Base-by-base conservation (phyloP, 1,140 invertebrate genomes). In the Pseudomyrmex cubaensis region DNA sequence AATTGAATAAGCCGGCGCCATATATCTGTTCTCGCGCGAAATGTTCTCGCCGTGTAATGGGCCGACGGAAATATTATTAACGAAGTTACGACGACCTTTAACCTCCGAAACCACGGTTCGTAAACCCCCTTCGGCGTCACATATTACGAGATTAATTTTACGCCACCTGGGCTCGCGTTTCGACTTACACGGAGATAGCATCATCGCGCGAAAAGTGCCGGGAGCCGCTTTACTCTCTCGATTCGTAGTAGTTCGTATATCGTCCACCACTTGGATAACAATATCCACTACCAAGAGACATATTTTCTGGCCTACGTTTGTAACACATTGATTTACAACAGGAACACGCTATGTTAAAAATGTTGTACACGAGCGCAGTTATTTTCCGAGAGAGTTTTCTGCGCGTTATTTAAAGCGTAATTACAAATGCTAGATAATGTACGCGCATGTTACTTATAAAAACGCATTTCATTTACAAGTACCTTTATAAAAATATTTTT, bases 101-200 rank as follows among this genome's bases (percentile, higher is more conserved):
- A 82, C 69, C 25, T 12, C 54, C 20, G 12, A 64, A 84, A 82
- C 69, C 17, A 1, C 70, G 5, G 25, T 82, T 73, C 48, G 48
- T 74, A 66, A 80, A 66, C 52, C 77, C 35, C 35, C 35, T 35
- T 22, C 50, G 54, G 2, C 8, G 25, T 35, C 35, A 48, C 63
- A 62, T 83, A 70, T 85, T 83, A 50, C 64, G 52, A 74, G 72
- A 76, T 83, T 83, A 83, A 83, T 83, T 85, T 70, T 20, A 76
- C 72, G 46, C 62, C 57, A 61, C 7, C 64, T 25, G 80, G 5
- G 22, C 20, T 64, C 50, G 35, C 35, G 57, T 76, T 83, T 63
- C 57, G 56, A 56, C 20, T 75, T 57, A 63, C 7, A 9, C 48
- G 9, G 5, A 35, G 50, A 75, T 61, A 56, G 44, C 15, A 64